Percentiles rank a stretch among this genome's conserved stretches.
These are phyloP conservation scores for Haliclona indistincta DNA, from an alignment of 37 sponge, comb jelly and placozoan species.

Conservation along the genomic window DNA sequence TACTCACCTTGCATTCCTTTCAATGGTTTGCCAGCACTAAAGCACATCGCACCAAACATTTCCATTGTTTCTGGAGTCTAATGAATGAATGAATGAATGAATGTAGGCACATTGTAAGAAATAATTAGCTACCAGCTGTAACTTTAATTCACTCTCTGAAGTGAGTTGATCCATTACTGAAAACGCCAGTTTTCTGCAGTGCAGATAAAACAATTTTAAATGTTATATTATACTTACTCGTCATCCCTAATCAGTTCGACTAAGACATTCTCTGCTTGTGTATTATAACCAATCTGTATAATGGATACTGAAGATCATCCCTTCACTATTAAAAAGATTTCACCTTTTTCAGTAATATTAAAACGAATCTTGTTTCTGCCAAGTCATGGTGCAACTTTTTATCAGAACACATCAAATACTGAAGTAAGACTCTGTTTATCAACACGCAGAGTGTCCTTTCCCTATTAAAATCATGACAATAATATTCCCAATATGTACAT, in stretches of 20 bases:
- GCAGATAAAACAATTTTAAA: too few relatives aligned
- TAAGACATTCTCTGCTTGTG: background rate
- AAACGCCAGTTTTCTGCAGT: too few relatives aligned
- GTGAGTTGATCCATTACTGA: too few relatives aligned
- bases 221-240: background rate
- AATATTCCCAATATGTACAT: too few relatives aligned
- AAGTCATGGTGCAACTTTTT: background rate
- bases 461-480: too few relatives aligned
- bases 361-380: conserved; percentile 3
- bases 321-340: background rate
- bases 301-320: background rate
- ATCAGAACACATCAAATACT: background rate
- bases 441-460: too few relatives aligned
- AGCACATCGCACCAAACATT: conserved; percentile 1
- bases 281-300: conserved; percentile 11
- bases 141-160: too few relatives aligned
- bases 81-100: too few relatives aligned
- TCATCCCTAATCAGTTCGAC: background rate
- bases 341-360: background rate
- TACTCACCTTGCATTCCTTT: background rate
- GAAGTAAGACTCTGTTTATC: background rate
- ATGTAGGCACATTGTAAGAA: too few relatives aligned
- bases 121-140: too few relatives aligned
- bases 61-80: too few relatives aligned
- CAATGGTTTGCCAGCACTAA: background rate